Conservation (phyloP, 2,888 invertebrate genomes). For the Rhamnusium bicolor region DNA sequence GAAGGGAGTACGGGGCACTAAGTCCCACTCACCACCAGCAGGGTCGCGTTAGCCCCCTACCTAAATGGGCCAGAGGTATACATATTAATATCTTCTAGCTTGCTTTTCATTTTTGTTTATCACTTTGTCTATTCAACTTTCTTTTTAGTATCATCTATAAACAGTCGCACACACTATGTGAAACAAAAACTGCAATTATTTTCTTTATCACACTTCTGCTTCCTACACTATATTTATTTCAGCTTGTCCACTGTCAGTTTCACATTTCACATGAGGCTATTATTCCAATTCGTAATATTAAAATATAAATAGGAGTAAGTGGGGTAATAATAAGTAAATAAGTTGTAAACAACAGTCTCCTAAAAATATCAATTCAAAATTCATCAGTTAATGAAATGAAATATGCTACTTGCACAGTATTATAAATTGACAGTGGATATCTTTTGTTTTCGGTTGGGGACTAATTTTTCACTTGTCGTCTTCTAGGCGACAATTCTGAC, state of each 20-base stretch:
- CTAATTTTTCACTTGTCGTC: conserved; percentile 53
- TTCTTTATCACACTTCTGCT: neutral
- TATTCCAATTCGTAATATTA: no score
- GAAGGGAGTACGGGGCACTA: conserved; percentile 69
- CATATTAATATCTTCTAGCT: conserved; percentile 27
- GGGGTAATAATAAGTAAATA: no score
- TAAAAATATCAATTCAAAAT: no score
- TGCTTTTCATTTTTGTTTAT: neutral
- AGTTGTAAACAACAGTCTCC: no score
- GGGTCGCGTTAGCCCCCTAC: conserved; percentile 74
- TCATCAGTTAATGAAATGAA: no score
- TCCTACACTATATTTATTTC: neutral
- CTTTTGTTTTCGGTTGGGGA: conserved; percentile 18
- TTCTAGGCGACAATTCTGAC: conserved; percentile 75
- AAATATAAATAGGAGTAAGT: no score
- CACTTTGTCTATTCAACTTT: neutral
- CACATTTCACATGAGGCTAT: no score
- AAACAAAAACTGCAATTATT: neutral
- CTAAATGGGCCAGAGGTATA: conserved; percentile 76
- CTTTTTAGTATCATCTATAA: neutral
- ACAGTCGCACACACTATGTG: neutral
- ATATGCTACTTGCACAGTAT: neutral
- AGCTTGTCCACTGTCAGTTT: neutral
- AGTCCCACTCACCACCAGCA: conserved; percentile 70
- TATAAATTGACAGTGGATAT: conserved; percentile 20